These are phyloP conservation scores for Fabriciana adippe DNA, from an alignment of 2,888 invertebrate genomes.

Conservation along the genomic window DNA sequence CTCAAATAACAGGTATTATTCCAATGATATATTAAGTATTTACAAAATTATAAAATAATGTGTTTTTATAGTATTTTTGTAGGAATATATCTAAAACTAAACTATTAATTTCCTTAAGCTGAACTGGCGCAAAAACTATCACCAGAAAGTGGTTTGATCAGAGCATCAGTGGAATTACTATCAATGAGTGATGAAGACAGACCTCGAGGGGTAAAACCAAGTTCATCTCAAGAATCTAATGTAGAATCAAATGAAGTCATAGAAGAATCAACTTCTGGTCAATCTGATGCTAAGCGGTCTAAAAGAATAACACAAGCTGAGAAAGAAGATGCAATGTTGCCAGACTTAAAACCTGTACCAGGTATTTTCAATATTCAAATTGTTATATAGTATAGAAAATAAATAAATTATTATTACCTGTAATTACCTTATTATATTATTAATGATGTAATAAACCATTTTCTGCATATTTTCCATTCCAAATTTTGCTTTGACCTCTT, in stretches of 20 bases:
- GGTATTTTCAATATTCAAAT: slow-evolving; percentile 49
- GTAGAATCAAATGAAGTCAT: slow-evolving; percentile 36
- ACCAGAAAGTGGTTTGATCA: slow-evolving; percentile 89
- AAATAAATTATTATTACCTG: too few species aligned
- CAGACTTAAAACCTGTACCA: slow-evolving; percentile 89
- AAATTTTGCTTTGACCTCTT: too few species aligned
- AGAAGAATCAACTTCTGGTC: slow-evolving; percentile 62
- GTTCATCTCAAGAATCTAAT: slow-evolving; percentile 46
- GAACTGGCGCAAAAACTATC: slow-evolving; percentile 84
- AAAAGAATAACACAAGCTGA: slow-evolving; percentile 79
- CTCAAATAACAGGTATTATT: slow-evolving; percentile 83
- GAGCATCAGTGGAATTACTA: slow-evolving; percentile 90
- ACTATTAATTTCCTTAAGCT: slow-evolving; percentile 53
- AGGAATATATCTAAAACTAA: neutral
- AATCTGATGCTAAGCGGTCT: slow-evolving; percentile 65
- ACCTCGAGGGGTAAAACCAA: slow-evolving; percentile 80
- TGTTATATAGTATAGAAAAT: neutral
- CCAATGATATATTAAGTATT: neutral
- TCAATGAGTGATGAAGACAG: slow-evolving; percentile 87
- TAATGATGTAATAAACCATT: too few species aligned
- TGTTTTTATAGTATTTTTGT: neutral
- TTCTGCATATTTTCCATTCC: too few species aligned
- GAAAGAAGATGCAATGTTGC: slow-evolving; percentile 88
- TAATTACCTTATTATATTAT: too few species aligned
- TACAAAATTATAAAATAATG: neutral